A percentile compares a stretch with the other conserved stretches of the same genome.
Evolutionary conservation across 1,140 invertebrate species (phyloP).

Genomic region (Colletes latitarsis): DNA sequence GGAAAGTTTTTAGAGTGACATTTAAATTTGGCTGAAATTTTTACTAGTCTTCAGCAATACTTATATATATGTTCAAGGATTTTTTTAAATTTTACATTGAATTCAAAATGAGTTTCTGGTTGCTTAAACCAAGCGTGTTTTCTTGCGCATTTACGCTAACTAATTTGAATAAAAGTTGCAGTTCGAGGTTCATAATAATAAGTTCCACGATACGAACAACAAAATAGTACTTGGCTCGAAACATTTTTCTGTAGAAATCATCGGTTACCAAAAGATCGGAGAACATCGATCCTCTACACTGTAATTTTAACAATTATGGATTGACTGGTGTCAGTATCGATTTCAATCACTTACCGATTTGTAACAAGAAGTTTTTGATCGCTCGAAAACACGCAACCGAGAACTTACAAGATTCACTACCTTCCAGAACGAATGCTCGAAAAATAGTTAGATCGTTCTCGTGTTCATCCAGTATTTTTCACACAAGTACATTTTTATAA

Average conservation of each 20-base stretch:
- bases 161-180: background rate
- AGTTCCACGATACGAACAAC: background rate
- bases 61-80: no score
- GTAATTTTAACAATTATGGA: constrained; percentile 14
- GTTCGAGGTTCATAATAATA: background rate
- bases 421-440: background rate
- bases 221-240: background rate
- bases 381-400: constrained; percentile 13
- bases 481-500: background rate
- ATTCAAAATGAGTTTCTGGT: no score
- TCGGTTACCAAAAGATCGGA: constrained; percentile 13
- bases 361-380: constrained; percentile 36
- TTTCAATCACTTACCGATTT: constrained; percentile 38
- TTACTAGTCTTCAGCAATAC: no score
- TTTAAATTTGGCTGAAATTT: no score
- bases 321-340: constrained; percentile 36
- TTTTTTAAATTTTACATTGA: no score
- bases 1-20: no score
- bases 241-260: constrained; percentile 19
- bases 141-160: background rate
- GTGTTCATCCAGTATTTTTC: background rate
- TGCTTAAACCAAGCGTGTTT: no score
- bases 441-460: background rate
- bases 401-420: background rate
- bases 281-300: background rate